Evolutionary conservation across 2,113 vertebrate genomes (phyloP).

Genomic region (Tor tambroides): DNA sequence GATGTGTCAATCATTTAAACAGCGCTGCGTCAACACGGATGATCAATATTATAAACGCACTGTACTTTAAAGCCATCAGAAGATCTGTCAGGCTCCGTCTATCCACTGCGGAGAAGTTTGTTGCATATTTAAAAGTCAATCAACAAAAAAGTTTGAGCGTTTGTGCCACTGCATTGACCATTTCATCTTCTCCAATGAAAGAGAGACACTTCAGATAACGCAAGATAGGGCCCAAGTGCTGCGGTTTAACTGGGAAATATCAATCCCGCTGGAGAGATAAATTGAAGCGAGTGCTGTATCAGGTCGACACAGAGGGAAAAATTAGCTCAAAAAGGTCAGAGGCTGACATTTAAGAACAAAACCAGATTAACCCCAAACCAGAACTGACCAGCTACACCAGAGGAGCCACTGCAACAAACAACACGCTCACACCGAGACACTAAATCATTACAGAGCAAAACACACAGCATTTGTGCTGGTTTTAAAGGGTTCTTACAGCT

Average conservation of each 20-base stretch:
- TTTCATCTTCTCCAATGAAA: neutral
- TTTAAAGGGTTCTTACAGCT: too few species aligned
- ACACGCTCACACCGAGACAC: neutral
- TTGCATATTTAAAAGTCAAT: neutral
- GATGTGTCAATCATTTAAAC: neutral
- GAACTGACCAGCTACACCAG: neutral
- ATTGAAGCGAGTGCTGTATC: constrained; percentile 55
- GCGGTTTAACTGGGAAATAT: neutral
- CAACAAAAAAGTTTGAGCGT: neutral
- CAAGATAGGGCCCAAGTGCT: neutral
- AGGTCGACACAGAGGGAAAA: constrained; percentile 64
- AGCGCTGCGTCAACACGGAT: neutral
- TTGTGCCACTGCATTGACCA: neutral
- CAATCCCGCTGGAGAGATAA: constrained; percentile 31
- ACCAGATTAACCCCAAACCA: constrained; percentile 61
- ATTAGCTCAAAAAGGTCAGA: constrained; percentile 78
- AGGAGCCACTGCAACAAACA: neutral
- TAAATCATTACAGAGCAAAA: too few species aligned
- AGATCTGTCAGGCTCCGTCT: neutral
- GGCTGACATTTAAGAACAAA: constrained; percentile 77
- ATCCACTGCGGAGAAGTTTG: neutral
- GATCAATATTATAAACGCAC: neutral
- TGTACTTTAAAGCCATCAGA: neutral
- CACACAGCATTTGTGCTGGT: too few species aligned
- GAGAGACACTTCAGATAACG: neutral